Evolutionary conservation across 2,888 invertebrate species (phyloP).

Genomic region (Nesidiocoris tenuis): DNA sequence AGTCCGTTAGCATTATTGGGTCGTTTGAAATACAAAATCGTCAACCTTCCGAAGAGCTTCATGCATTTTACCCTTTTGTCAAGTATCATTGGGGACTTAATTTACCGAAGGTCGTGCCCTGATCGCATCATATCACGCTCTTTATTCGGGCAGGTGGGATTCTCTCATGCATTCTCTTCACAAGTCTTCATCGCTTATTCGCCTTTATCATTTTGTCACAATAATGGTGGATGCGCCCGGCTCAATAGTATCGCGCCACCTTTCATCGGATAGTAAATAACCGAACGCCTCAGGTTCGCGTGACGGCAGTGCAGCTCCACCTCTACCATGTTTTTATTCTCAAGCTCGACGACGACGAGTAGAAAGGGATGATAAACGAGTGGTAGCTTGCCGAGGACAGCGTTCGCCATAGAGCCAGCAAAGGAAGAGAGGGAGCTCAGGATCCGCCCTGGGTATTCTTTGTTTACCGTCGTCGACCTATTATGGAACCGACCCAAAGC

Average conservation of each 20-base stretch:
- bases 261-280: background rate
- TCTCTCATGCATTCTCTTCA: no score
- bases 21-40: no score
- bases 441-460: conserved; percentile 1
- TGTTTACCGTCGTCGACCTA: conserved; percentile 4
- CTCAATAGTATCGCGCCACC: background rate
- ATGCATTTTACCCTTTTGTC: no score
- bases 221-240: no score
- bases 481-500: conserved; percentile 9
- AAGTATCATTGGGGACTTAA: no score
- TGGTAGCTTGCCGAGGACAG: background rate
- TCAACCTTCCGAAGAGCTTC: no score
- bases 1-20: no score
- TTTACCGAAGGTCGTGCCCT: no score
- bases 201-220: background rate
- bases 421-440: background rate
- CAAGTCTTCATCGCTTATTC: background rate
- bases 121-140: no score
- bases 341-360: background rate
- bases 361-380: background rate
- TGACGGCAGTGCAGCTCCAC: background rate
- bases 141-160: no score
- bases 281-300: background rate
- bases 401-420: background rate
- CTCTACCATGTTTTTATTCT: background rate